Evolutionary conservation across 2,888 invertebrate species (phyloP), one percentile per base, ranked within the genome.

Genomic region (Cantharis nigra): DNA sequence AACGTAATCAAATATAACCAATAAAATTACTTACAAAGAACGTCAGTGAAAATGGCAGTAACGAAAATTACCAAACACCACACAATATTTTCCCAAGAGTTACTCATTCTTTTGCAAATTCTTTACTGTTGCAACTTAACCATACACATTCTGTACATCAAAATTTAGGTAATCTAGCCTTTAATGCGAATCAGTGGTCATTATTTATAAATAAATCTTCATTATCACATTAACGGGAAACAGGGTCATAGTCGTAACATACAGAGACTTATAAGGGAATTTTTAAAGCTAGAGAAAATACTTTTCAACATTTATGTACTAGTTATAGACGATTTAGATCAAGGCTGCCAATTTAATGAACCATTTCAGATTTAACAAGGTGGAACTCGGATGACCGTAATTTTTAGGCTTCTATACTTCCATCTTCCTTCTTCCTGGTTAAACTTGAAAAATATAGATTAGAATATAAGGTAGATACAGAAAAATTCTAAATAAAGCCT

Each of bases 11-110:
- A 64, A 62, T 18, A 30, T 20, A 71, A 71, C 23, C 67, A 70
- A 70, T 49, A 69, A 77, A 9, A 64, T 63, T 81, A 83, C 83
- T 83, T 78, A 83, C 83, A 83, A 72, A 81, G 78, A 72, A 83
- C 76, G 72, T 83, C 81, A 70, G 78, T 77, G 73, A 82, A 69
- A 67, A 83, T 73, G 73, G 81, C 72, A 69, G 74, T 73, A 33
- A 78, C 70, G 63, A 81, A 65, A 64, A 82, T 63, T 63, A 82
- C 63, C 28, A 78, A 26, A 62, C 49, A 69, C 5, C 49, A n/a
- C 16, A 76, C 63, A 13, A 69, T 33, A 28, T 72, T 69, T 3
- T 2, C 13, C 9, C 1, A 23, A 13, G 28, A n/a, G 9, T 63
- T 63, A 23, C 18, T 64, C 49, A 49, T 69, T 65, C 11, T 69